Percentiles rank a stretch among this genome's conserved stretches.
These are phyloP conservation scores for Megastigmus dorsalis DNA, from an alignment of 2,888 invertebrate genomes.

Conservation along the genomic window DNA sequence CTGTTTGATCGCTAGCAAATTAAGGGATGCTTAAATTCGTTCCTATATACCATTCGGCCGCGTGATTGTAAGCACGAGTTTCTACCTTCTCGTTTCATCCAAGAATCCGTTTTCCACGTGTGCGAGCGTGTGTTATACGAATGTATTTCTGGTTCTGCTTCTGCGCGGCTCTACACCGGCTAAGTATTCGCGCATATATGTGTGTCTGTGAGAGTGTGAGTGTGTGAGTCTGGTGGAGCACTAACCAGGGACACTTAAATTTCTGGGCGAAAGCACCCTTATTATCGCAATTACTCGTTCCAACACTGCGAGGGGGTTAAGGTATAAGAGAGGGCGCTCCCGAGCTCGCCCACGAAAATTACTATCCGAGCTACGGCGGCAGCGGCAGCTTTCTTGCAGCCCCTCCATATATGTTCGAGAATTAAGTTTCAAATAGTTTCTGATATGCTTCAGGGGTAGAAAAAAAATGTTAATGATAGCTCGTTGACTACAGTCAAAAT, in stretches of 20 bases:
- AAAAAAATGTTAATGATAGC: constrained; percentile 49
- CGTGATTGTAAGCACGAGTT: constrained; percentile 12
- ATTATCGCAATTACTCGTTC: constrained; percentile 55
- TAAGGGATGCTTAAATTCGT: constrained; percentile 24
- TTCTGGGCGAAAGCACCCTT: constrained; percentile 54
- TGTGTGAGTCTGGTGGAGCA: background rate
- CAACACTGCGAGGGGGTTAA: constrained; percentile 1
- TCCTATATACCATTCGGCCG: background rate
- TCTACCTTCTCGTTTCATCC: background rate
- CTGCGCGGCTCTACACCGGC: no score
- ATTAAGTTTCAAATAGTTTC: constrained; percentile 53
- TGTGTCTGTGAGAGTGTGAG: background rate
- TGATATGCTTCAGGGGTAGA: background rate
- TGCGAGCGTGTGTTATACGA: background rate
- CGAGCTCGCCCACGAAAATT: constrained; percentile 46
- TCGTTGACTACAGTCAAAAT: constrained; percentile 16
- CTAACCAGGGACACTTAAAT: constrained; percentile 53
- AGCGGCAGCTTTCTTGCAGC: constrained; percentile 51
- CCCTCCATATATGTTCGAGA: constrained; percentile 27
- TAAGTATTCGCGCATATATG: background rate
- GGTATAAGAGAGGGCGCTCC: constrained; percentile 36
- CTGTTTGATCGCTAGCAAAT: constrained; percentile 55
- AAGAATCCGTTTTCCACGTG: background rate
- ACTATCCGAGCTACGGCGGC: constrained; percentile 53
- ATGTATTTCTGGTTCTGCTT: background rate